phyloP scores from a whole-genome alignment of 2,113 vertebrate genomes.

The Choloepus hoffmanni region DNA sequence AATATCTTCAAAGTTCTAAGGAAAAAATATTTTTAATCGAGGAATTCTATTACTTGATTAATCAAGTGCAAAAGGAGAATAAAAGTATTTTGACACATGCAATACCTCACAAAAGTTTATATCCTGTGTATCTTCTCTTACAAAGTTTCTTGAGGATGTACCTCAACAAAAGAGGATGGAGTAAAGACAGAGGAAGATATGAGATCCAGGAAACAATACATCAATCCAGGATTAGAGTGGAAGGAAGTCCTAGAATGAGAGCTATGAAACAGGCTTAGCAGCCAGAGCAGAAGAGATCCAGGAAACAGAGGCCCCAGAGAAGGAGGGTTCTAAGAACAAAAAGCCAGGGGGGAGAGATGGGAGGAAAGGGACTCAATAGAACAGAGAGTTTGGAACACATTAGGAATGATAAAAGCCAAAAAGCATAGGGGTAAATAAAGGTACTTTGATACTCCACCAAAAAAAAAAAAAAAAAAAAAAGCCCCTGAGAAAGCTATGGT shows the following conservation, averaged over 20 bases:
- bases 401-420: conserved; percentile 13
- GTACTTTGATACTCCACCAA: background rate
- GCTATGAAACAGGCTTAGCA: background rate
- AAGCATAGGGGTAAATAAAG: background rate
- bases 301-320: background rate
- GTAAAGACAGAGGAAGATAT: background rate
- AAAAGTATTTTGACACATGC: background rate
- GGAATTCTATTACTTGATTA: background rate
- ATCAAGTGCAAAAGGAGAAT: conserved; percentile 6
- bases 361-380: background rate
- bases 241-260: background rate
- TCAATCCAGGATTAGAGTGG: background rate
- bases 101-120: background rate
- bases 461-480: background rate
- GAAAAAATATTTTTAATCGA: background rate
- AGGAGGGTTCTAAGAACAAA: background rate
- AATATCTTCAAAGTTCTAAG: background rate
- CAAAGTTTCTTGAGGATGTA: conserved; percentile 30
- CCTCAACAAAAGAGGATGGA: background rate
- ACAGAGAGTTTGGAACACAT: background rate
- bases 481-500: conserved; percentile 12
- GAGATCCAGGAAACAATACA: background rate
- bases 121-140: background rate
- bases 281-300: background rate
- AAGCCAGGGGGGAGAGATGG: background rate